A percentile compares a stretch with the other conserved stretches of the same genome.
Conservation (phyloP, 2,113 vertebrate species). For the Cryptomyrus ogoouensis region DNA sequence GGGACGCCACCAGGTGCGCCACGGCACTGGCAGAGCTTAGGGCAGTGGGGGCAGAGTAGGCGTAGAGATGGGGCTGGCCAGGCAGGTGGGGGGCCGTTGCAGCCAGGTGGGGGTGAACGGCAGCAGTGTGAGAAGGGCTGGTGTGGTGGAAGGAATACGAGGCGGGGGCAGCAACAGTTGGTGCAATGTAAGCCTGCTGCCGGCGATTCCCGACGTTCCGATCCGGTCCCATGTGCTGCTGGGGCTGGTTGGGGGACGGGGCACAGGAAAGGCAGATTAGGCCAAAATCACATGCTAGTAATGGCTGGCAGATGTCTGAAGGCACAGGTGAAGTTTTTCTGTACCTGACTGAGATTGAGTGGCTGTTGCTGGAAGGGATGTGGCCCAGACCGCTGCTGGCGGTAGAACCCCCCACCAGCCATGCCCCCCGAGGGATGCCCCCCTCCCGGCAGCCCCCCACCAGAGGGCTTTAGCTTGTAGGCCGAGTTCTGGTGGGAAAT, state of each 20-base stretch:
- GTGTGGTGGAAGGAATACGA: constrained; percentile 92
- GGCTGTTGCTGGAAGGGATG: constrained; percentile 95
- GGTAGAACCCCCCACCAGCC: constrained; percentile 72
- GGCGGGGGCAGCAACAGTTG: constrained; percentile 86
- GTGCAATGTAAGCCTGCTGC: constrained; percentile 95
- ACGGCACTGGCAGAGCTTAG: constrained; percentile 88
- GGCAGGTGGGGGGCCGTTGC: constrained; percentile 75
- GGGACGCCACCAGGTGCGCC: constrained; percentile 90
- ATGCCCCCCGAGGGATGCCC: constrained; percentile 77
- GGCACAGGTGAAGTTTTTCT: background rate
- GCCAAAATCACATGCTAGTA: background rate
- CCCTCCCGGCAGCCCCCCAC: constrained; percentile 73
- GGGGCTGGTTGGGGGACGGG: constrained; percentile 61
- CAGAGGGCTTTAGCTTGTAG: constrained; percentile 91
- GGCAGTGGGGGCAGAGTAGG: constrained; percentile 81
- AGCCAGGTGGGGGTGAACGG: constrained; percentile 85
- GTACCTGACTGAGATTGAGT: constrained; percentile 98
- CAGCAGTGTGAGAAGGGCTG: constrained; percentile 79
- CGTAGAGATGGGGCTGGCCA: constrained; percentile 90
- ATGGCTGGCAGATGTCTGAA: background rate
- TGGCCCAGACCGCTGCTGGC: constrained; percentile 83
- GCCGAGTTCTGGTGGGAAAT: constrained; percentile 82
- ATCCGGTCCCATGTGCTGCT: constrained; percentile 84
- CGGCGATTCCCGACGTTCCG: constrained; percentile 78
- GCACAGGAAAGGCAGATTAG: background rate